These are phyloP conservation scores for Lipotes vexillifer DNA, from an alignment of 2,113 vertebrate genomes.

Conservation along the genomic window DNA sequence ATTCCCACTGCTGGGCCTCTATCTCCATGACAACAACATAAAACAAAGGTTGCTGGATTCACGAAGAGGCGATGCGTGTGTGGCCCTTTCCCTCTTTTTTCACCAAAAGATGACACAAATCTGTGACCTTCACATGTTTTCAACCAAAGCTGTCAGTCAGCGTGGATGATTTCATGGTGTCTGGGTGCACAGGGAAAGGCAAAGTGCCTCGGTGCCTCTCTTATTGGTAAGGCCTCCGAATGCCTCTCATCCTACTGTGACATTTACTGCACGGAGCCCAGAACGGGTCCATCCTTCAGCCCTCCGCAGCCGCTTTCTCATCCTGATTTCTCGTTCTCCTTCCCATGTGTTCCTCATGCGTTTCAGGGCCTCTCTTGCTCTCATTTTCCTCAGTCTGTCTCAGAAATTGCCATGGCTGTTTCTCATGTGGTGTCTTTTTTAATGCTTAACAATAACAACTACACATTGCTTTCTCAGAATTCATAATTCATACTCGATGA, in stretches of 20 bases:
- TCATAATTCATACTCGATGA: fast-evolving
- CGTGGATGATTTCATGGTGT: neutral
- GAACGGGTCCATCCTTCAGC: fast-evolving
- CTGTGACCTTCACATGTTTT: neutral
- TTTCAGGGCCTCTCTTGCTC: neutral
- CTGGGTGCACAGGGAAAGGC: neutral
- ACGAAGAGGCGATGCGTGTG: fast-evolving
- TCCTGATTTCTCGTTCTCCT: neutral
- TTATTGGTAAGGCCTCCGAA: too few species aligned
- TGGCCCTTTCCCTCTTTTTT: neutral
- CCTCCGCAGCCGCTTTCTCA: neutral
- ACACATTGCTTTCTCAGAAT: neutral
- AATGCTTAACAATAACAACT: neutral
- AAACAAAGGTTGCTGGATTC: neutral
- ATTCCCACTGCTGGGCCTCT: neutral
- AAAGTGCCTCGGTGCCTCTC: fast-evolving
- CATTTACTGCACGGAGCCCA: neutral
- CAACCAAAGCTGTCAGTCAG: neutral
- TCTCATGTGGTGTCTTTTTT: neutral
- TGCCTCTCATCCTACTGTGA: neutral
- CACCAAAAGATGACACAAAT: neutral
- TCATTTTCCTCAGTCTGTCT: neutral
- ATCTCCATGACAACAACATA: neutral
- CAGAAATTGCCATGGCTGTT: neutral
- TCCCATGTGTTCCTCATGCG: fast-evolving